These are phyloP conservation scores for Chorisops tibialis DNA, from an alignment of 2,888 invertebrate genomes.

Conservation along the genomic window DNA sequence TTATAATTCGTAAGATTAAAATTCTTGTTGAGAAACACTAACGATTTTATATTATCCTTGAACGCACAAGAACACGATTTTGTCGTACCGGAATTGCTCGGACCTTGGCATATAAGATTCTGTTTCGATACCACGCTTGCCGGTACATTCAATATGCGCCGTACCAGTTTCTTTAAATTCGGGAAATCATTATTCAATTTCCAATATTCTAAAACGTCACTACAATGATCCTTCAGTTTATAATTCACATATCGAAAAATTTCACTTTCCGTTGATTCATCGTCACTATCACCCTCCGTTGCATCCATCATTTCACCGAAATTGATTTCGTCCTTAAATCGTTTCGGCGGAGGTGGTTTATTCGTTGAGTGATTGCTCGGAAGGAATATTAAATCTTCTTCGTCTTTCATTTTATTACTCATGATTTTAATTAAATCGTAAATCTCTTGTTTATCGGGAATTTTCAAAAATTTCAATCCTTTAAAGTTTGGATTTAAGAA, in stretches of 20 bases:
- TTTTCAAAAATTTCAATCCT: constrained; percentile 30
- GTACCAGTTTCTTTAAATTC: constrained; percentile 21
- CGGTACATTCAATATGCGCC: constrained; percentile 27
- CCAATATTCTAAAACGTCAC: constrained; percentile 19
- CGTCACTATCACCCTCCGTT: constrained; percentile 25
- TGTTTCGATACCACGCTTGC: constrained; percentile 25
- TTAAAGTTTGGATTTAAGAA: constrained; percentile 33
- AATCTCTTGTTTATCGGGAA: constrained; percentile 23
- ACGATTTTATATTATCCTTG: constrained; percentile 18
- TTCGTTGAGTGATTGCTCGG: constrained; percentile 9
- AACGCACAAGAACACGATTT: constrained; percentile 20
- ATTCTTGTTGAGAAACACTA: constrained; percentile 19
- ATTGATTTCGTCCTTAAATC: constrained; percentile 22
- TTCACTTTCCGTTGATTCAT: constrained; percentile 26
- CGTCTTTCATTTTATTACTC: constrained; percentile 12
- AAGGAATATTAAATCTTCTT: constrained; percentile 11
- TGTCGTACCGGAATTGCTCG: background rate
- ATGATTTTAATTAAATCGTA: constrained; percentile 15
- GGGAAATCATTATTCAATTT: constrained; percentile 24
- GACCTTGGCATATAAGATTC: constrained; percentile 1
- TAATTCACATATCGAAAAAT: constrained; percentile 22
- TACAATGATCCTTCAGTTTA: constrained; percentile 22
- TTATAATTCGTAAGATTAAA: constrained; percentile 5
- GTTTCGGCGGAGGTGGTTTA: constrained; percentile 5
- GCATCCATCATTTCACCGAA: constrained; percentile 29